phyloP scores from a whole-genome alignment of 2,888 invertebrate genomes.

The Lasiommata megera region DNA sequence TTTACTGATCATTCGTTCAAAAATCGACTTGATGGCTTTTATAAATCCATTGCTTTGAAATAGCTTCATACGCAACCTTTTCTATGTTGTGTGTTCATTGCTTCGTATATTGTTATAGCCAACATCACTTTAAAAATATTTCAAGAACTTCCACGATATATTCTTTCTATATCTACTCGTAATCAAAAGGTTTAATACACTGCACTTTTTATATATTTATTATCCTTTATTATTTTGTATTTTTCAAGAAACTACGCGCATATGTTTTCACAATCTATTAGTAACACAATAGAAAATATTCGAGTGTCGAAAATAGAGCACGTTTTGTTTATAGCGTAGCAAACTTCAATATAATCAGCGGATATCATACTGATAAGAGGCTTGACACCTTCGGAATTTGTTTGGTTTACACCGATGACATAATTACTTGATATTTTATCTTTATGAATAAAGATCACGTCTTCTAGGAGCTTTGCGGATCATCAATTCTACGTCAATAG shows the following conservation, averaged over 20 bases:
- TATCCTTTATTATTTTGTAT: no score
- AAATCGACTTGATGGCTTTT: no score
- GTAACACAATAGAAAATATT: neutral
- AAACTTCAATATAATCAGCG: conserved; percentile 22
- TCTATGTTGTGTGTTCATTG: no score
- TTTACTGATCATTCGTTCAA: no score
- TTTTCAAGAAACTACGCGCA: neutral
- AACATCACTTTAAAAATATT: no score
- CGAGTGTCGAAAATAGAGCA: conserved; percentile 6
- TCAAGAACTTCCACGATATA: no score
- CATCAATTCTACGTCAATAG: conserved; percentile 60
- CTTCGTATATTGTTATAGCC: no score
- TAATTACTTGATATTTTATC: neutral
- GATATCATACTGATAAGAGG: conserved; percentile 29
- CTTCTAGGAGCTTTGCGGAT: conserved; percentile 40
- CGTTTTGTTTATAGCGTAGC: neutral
- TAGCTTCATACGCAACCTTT: no score
- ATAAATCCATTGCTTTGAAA: no score
- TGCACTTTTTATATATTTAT: neutral
- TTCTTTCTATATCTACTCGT: no score
- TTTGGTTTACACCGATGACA: neutral
- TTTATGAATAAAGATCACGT: neutral
- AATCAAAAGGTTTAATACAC: no score
- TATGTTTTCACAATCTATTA: neutral
- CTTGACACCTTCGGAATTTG: conserved; percentile 18